A percentile compares a stretch with the other conserved stretches of the same genome.
These are phyloP conservation scores for Vanacampus margaritifer DNA, from an alignment of 2,113 vertebrate genomes.

Conservation along the genomic window DNA sequence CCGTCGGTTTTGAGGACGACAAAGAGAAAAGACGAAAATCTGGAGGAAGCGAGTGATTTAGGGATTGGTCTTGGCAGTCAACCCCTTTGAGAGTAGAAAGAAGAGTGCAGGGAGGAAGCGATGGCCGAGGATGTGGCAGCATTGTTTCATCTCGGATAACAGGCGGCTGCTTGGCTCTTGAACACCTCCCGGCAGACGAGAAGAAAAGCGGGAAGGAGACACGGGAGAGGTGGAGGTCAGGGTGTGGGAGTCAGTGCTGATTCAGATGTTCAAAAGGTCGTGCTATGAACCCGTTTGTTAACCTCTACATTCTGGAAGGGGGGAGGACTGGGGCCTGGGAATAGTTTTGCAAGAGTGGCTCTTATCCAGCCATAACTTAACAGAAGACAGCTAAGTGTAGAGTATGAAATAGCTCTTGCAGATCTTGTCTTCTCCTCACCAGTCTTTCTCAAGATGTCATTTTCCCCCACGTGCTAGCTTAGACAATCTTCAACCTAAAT, in stretches of 20 bases:
- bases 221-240: conserved; percentile 37
- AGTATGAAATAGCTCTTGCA: conserved; percentile 18
- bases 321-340: conserved; percentile 52
- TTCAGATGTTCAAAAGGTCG: conserved; percentile 56
- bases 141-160: conserved; percentile 39
- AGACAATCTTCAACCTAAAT: conserved; percentile 4
- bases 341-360: conserved; percentile 44
- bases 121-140: conserved; percentile 27
- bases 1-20: conserved; percentile 14
- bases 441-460: conserved; percentile 7
- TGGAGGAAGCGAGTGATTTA: conserved; percentile 14
- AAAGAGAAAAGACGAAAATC: conserved; percentile 7
- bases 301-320: conserved; percentile 57
- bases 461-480: conserved; percentile 30
- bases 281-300: conserved; percentile 53
- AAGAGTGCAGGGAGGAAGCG: conserved; percentile 32
- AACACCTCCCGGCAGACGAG: conserved; percentile 21
- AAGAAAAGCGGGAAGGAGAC: conserved; percentile 37
- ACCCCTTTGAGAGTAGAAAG: conserved; percentile 17
- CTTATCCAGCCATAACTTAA: conserved; percentile 53
- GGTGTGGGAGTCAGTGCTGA: conserved; percentile 51
- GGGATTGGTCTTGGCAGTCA: conserved; percentile 19
- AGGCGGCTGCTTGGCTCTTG: conserved; percentile 21
- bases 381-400: conserved; percentile 45
- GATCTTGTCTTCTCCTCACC: conserved; percentile 12